A percentile compares a stretch with the other conserved stretches of the same genome.
phyloP scores from a whole-genome alignment of 2,888 invertebrate species.

The Raillietiella orientalis region DNA sequence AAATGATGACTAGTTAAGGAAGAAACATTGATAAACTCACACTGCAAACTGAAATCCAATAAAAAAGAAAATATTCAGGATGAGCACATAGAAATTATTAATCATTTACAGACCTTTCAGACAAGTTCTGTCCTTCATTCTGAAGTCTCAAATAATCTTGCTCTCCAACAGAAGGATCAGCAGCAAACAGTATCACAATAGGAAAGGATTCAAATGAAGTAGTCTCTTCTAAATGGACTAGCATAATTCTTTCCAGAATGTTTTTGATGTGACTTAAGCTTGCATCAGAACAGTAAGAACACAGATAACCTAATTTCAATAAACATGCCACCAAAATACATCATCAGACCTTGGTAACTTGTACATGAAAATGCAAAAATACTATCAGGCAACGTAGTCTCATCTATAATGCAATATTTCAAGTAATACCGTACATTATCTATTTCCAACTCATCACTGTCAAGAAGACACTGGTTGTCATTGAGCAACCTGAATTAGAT shows the following conservation, averaged over 20 bases:
- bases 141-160: conserved; percentile 50
- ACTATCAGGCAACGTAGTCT: no score
- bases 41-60: not conserved
- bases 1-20: conserved; percentile 2
- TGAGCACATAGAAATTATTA: conserved; percentile 4
- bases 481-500: no score
- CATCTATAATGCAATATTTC: conserved; percentile 54
- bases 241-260: conserved; percentile 27
- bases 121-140: conserved; percentile 61
- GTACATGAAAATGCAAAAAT: no score
- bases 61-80: conserved; percentile 2
- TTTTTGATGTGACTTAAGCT: not conserved
- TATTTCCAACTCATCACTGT: conserved; percentile 50
- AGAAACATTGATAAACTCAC: not conserved
- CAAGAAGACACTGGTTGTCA: conserved; percentile 10
- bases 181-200: conserved; percentile 61
- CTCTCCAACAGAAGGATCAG: conserved; percentile 47
- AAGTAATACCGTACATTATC: conserved; percentile 44
- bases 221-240: conserved; percentile 65
- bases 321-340: no score
- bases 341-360: no score
- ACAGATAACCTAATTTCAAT: not conserved
- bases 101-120: conserved; percentile 29
- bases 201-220: conserved; percentile 53
- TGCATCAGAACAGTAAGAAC: not conserved